A percentile compares a stretch with the other conserved stretches of the same genome.
phyloP scores from a whole-genome alignment of 2,113 vertebrate genomes.

The Psittacara wagleri region DNA sequence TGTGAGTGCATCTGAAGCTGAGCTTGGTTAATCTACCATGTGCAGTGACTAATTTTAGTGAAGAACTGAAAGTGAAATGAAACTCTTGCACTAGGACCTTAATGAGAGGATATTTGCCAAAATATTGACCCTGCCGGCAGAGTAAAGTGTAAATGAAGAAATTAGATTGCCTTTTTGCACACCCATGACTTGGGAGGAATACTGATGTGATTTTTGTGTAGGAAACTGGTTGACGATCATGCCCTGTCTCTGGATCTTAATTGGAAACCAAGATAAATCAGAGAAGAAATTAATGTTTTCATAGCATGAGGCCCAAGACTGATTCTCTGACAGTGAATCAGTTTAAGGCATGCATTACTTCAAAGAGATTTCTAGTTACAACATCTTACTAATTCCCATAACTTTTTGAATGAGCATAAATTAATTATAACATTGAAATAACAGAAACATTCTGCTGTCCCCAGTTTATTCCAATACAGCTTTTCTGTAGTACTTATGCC shows the following conservation, averaged over 20 bases:
- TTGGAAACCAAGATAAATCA: neutral
- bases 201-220: neutral
- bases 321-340: neutral
- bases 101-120: neutral
- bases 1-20: neutral
- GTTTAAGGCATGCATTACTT: neutral
- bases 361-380: neutral
- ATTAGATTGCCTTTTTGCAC: neutral
- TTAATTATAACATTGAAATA: neutral
- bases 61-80: slow-evolving; percentile 35
- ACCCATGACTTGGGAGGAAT: neutral
- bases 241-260: neutral
- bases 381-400: neutral
- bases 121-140: neutral
- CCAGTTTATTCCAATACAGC: neutral
- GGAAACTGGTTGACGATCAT: neutral
- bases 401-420: neutral
- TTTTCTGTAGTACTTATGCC: neutral
- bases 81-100: neutral
- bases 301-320: neutral
- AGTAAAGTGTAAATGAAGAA: neutral
- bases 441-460: neutral
- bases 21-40: slow-evolving; percentile 33
- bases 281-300: neutral
- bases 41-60: slow-evolving; percentile 39